Conservation (phyloP, 1,140 invertebrate genomes). For the Zelostemma sp. region DNA sequence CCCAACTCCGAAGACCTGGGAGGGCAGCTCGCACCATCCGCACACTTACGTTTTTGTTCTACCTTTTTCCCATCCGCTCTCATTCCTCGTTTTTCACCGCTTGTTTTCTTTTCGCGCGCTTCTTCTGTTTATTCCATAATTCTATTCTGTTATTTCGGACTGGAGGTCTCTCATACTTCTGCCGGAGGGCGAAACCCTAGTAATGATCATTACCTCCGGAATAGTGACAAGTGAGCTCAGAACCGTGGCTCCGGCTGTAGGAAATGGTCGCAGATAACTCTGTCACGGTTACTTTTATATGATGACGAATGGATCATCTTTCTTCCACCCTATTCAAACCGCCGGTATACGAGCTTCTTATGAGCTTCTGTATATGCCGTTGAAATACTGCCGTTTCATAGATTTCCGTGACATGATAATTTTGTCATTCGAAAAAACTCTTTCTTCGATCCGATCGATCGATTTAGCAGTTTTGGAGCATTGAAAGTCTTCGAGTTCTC, state of each 20-base stretch:
- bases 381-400: conserved; percentile 30
- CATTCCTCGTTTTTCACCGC: conserved; percentile 16
- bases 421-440: neutral
- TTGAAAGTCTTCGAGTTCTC: too few relatives aligned
- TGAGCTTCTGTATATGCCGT: neutral
- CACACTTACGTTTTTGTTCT: conserved; percentile 35
- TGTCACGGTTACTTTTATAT: conserved; percentile 67
- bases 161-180: conserved; percentile 18
- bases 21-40: conserved; percentile 27
- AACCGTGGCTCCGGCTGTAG: conserved; percentile 55
- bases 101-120: conserved; percentile 8
- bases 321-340: conserved; percentile 35
- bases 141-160: conserved; percentile 24
- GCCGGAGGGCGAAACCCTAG: conserved; percentile 25
- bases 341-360: neutral
- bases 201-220: conserved; percentile 70
- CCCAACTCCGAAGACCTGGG: conserved; percentile 30
- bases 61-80: conserved; percentile 18
- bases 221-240: conserved; percentile 66
- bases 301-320: conserved; percentile 67
- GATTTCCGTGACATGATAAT: conserved; percentile 24
- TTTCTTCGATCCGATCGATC: too few relatives aligned
- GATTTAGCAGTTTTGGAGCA: too few relatives aligned
- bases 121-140: conserved; percentile 39
- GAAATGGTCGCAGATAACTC: conserved; percentile 67